These are phyloP conservation scores for Zaprionus lachaisei DNA, from an alignment of 1,140 invertebrate genomes.

Conservation along the genomic window DNA sequence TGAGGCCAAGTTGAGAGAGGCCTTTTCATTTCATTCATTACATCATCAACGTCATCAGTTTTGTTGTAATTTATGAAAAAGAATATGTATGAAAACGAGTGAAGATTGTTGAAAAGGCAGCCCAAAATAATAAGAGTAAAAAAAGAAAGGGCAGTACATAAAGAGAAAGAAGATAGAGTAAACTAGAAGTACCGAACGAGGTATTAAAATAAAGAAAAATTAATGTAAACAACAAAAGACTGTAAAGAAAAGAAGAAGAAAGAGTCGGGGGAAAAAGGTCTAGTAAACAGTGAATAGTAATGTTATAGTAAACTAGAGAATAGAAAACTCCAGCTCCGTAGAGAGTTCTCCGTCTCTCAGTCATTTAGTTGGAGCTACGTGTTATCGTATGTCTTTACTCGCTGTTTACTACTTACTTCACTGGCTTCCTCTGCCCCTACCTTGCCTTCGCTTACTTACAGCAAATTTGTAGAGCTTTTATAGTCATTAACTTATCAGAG, in stretches of 20 bases:
- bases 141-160: neutral
- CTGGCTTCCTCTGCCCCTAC: neutral
- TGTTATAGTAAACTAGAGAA: neutral
- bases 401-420: neutral
- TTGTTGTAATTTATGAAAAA: constrained; percentile 17
- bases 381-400: neutral
- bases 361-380: neutral
- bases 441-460: constrained; percentile 14
- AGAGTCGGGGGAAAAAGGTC: neutral
- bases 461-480: constrained; percentile 37
- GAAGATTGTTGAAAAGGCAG: neutral
- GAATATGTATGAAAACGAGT: neutral
- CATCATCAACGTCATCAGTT: constrained; percentile 55
- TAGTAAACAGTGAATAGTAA: neutral
- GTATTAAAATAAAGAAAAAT: neutral
- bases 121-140: neutral
- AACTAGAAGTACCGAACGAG: neutral
- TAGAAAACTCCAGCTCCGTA: neutral
- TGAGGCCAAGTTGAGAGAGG: constrained; percentile 37
- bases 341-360: neutral
- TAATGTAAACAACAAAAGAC: neutral
- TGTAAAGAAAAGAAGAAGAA: neutral
- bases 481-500: constrained; percentile 53
- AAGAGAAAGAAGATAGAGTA: neutral
- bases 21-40: constrained; percentile 53